These are phyloP conservation scores for Bruchidius siliquastri DNA, from an alignment of 2,888 invertebrate genomes.

Conservation along the genomic window DNA sequence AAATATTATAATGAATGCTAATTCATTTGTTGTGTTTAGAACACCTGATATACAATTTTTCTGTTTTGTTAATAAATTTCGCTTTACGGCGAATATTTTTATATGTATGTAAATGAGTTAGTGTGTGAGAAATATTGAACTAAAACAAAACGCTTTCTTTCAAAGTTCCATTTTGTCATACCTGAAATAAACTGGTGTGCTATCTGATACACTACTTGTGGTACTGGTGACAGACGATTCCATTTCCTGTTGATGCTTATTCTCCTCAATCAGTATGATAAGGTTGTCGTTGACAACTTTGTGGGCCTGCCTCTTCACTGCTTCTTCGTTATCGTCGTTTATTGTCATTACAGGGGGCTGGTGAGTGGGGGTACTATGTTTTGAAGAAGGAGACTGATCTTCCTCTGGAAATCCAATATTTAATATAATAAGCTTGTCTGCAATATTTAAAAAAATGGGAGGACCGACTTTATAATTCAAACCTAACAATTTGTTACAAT, in stretches of 20 bases:
- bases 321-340: constrained; percentile 30
- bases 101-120: too few species aligned
- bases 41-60: too few species aligned
- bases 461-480: too few species aligned
- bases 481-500: too few species aligned
- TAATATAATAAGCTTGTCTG: too few species aligned
- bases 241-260: constrained; percentile 44
- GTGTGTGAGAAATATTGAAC: too few species aligned
- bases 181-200: constrained; percentile 33
- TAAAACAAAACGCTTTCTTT: background rate
- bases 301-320: constrained; percentile 52
- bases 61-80: too few species aligned
- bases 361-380: constrained; percentile 65
- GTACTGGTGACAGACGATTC: constrained; percentile 15
- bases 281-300: constrained; percentile 63
- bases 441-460: too few species aligned
- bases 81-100: too few species aligned
- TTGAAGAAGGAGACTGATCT: constrained; percentile 38
- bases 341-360: constrained; percentile 77
- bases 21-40: too few species aligned
- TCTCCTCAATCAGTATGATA: constrained; percentile 63
- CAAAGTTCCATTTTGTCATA: constrained; percentile 7
- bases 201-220: constrained; percentile 20
- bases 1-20: too few species aligned
- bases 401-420: background rate